These are phyloP conservation scores for Hozukius guyotensis DNA, from an alignment of 2,797 vertebrate species.

Conservation along the genomic window DNA sequence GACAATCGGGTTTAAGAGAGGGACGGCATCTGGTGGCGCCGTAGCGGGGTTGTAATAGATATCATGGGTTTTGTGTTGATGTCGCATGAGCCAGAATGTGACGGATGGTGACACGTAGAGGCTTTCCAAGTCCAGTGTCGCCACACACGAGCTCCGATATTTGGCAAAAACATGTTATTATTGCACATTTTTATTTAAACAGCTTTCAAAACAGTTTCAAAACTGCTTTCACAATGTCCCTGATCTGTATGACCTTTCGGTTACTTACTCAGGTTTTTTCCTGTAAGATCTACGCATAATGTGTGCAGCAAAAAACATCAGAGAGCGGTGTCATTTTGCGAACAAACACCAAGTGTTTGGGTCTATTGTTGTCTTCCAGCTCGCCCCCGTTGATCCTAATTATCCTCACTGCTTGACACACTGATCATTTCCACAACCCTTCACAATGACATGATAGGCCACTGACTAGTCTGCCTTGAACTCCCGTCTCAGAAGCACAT, in stretches of 20 bases:
- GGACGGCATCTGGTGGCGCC: background rate
- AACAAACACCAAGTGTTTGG: background rate
- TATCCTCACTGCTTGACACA: conserved; percentile 36
- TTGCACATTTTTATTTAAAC: background rate
- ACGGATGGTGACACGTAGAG: background rate
- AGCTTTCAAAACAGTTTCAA: conserved; percentile 1
- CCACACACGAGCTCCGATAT: background rate
- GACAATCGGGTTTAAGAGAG: background rate
- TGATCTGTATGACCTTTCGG: background rate
- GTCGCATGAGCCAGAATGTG: background rate
- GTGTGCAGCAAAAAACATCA: background rate
- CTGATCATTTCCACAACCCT: conserved; percentile 11
- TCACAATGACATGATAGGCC: background rate
- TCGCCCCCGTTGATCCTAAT: conserved; percentile 35
- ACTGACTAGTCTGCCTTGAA: conserved; percentile 6
- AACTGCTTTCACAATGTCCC: background rate
- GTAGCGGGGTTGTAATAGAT: background rate
- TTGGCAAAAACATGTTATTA: background rate
- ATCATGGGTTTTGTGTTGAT: background rate
- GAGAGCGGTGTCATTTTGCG: background rate
- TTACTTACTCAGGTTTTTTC: background rate
- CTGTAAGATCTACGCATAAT: background rate
- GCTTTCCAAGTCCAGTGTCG: background rate
- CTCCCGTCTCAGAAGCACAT: background rate
- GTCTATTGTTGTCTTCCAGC: background rate